A percentile compares a stretch with the other conserved stretches of the same genome.
Conservation (phyloP, 2,888 invertebrate species). For the Polydrusus cervinus region DNA sequence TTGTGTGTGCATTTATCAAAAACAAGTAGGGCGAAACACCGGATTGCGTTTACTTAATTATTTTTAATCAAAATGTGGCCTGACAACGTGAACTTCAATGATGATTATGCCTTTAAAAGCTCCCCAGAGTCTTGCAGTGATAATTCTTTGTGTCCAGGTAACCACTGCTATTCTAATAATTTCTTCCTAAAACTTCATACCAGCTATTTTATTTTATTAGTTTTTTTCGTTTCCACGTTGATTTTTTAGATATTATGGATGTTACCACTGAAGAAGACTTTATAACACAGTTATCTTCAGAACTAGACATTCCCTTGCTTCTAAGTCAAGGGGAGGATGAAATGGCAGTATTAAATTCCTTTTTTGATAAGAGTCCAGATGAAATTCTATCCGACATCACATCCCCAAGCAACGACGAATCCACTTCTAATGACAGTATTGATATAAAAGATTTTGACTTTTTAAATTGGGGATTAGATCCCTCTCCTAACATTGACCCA, state of each 20-base stretch:
- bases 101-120: constrained; percentile 65
- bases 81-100: constrained; percentile 44
- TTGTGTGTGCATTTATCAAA: too few species aligned
- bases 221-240: background rate
- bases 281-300: constrained; percentile 67
- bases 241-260: constrained; percentile 64
- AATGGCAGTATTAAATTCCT: constrained; percentile 65
- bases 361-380: constrained; percentile 67
- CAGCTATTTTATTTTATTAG: background rate
- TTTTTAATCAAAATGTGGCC: constrained; percentile 52
- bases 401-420: constrained; percentile 57
- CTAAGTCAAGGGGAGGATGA: constrained; percentile 67
- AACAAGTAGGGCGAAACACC: constrained; percentile 8
- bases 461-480: constrained; percentile 58
- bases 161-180: background rate
- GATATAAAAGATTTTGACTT: constrained; percentile 51
- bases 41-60: constrained; percentile 8
- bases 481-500: constrained; percentile 57
- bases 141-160: constrained; percentile 66
- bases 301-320: constrained; percentile 68
- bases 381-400: constrained; percentile 67
- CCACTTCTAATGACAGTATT: constrained; percentile 46
- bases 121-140: constrained; percentile 67
- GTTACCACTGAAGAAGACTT: constrained; percentile 67
- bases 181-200: too few species aligned